phyloP scores from a whole-genome alignment of 2,888 invertebrate species.

The Resseliella maxima region DNA sequence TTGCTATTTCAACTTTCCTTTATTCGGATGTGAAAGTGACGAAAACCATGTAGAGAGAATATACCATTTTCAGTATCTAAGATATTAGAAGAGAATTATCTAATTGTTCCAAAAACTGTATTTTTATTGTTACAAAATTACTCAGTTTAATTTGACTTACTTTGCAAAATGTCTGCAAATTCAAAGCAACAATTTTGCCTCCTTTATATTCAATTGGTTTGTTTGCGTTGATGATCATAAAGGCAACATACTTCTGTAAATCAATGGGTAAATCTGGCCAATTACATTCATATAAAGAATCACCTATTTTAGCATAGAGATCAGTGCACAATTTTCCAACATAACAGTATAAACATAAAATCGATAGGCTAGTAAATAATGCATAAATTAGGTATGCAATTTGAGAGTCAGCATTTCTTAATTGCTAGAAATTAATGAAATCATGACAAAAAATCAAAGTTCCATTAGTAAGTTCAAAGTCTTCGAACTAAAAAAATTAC shows the following conservation, averaged over 20 bases:
- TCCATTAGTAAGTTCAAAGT: no score
- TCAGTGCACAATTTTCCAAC: neutral
- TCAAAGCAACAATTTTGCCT: neutral
- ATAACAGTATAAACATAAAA: neutral
- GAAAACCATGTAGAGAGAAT: neutral
- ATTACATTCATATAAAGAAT: neutral
- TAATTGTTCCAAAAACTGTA: neutral
- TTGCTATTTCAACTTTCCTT: no score
- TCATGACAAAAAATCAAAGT: no score
- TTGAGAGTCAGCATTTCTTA: no score
- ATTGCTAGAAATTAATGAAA: no score
- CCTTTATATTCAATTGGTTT: neutral
- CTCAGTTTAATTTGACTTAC: neutral
- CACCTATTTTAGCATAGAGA: neutral
- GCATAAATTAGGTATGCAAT: neutral
- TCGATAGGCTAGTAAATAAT: neutral
- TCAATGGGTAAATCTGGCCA: neutral
- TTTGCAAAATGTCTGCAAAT: neutral
- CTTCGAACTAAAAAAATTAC: no score
- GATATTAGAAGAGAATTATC: neutral
- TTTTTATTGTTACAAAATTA: neutral
- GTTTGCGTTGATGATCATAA: neutral
- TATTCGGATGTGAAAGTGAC: neutral
- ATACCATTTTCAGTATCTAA: neutral
- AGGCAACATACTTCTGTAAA: neutral